Percentiles rank a stretch among this genome's conserved stretches.
Conservation (phyloP, 2,113 vertebrate genomes). For the Stigmatopora argus region DNA sequence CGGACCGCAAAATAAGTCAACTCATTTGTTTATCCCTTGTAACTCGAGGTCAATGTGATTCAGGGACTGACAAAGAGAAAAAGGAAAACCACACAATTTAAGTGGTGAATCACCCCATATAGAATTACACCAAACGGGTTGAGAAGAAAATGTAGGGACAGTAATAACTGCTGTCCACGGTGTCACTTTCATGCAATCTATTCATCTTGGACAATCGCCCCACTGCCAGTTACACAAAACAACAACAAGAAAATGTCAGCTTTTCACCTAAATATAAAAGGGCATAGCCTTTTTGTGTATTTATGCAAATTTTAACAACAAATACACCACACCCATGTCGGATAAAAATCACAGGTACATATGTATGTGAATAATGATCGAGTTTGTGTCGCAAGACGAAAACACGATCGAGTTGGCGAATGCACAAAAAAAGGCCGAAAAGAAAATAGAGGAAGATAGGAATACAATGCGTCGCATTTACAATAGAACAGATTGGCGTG, state of each 20-base stretch:
- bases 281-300: not conserved
- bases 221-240: not conserved
- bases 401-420: slow-evolving; percentile 24
- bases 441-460: slow-evolving; percentile 46
- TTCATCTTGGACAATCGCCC: slow-evolving; percentile 10
- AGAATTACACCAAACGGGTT: slow-evolving; percentile 53
- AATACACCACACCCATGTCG: not conserved
- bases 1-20: slow-evolving; percentile 27
- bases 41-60: slow-evolving; percentile 39
- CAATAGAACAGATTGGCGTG: slow-evolving; percentile 40
- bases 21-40: slow-evolving; percentile 24
- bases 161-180: slow-evolving; percentile 38
- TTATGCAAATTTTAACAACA: too few species aligned
- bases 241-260: not conserved
- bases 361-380: not conserved
- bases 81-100: slow-evolving; percentile 32
- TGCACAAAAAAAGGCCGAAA: slow-evolving; percentile 27
- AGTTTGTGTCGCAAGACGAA: slow-evolving; percentile 18
- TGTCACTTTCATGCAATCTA: slow-evolving; percentile 33
- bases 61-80: slow-evolving; percentile 42
- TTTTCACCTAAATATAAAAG: not conserved
- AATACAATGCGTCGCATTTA: slow-evolving; percentile 52
- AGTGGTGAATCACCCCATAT: slow-evolving; percentile 49
- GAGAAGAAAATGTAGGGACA: slow-evolving; percentile 27
- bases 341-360: not conserved